phyloP scores from a whole-genome alignment of 2,888 invertebrate genomes.

The Litoditis marina region DNA sequence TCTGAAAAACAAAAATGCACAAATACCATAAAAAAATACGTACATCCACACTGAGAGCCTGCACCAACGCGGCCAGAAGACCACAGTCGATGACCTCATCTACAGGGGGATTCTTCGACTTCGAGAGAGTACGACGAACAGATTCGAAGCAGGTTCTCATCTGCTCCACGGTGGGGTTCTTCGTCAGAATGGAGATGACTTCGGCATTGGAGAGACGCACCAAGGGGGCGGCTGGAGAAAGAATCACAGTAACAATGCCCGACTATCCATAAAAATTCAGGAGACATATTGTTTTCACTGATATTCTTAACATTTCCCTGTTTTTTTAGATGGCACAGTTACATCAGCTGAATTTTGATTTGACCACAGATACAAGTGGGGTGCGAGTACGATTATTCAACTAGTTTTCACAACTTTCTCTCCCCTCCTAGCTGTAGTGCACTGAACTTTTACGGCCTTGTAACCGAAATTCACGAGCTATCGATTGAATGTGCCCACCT shows the following conservation, averaged over 20 bases:
- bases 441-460: neutral
- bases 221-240: constrained; percentile 7
- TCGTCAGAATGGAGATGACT: constrained; percentile 39
- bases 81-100: constrained; percentile 79
- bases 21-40: constrained; percentile 1
- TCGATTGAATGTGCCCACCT: neutral
- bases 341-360: too few relatives aligned
- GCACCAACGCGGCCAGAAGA: constrained; percentile 78
- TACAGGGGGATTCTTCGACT: constrained; percentile 86
- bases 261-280: neutral
- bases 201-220: constrained; percentile 30
- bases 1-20: too few relatives aligned
- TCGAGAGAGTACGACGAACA: constrained; percentile 77
- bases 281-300: neutral
- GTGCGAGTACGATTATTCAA: too few relatives aligned
- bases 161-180: constrained; percentile 43
- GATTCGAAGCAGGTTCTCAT: constrained; percentile 50
- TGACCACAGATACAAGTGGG: too few relatives aligned
- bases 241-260: neutral
- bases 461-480: neutral
- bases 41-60: constrained; percentile 68
- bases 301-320: neutral
- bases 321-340: too few relatives aligned
- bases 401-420: too few relatives aligned
- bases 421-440: too few relatives aligned